Percentiles rank a stretch among this genome's conserved stretches.
These are phyloP conservation scores for Sebastes jordani DNA, from an alignment of 2,797 vertebrate genomes.

Conservation along the genomic window DNA sequence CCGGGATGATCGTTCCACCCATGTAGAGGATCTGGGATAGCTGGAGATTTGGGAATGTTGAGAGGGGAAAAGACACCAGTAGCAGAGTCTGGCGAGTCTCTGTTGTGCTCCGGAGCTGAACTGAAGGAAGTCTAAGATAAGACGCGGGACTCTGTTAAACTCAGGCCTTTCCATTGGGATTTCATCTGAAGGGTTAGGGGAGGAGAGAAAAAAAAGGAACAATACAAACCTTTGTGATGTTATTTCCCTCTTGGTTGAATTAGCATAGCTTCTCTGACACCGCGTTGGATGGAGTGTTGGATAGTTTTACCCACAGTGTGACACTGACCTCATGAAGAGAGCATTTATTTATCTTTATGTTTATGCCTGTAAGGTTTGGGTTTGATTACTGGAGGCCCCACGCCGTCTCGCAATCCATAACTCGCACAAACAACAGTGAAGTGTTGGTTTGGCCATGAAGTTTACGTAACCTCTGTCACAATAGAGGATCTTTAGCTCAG, in stretches of 20 bases:
- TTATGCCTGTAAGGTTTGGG: constrained; percentile 71
- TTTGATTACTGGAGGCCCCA: constrained; percentile 67
- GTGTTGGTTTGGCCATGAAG: constrained; percentile 85
- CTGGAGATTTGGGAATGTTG: constrained; percentile 70
- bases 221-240: constrained; percentile 72
- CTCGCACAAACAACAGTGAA: constrained; percentile 81
- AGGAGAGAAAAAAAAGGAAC: constrained; percentile 62
- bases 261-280: constrained; percentile 77
- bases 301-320: constrained; percentile 75
- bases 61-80: constrained; percentile 75
- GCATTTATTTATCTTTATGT: constrained; percentile 80
- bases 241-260: constrained; percentile 74
- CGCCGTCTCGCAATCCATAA: constrained; percentile 79
- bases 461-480: constrained; percentile 81
- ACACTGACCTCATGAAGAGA: constrained; percentile 79
- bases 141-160: constrained; percentile 82
- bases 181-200: constrained; percentile 84
- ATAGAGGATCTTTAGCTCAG: constrained; percentile 74
- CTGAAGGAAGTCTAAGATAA: constrained; percentile 75
- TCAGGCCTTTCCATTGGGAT: constrained; percentile 96
- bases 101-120: constrained; percentile 81
- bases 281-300: constrained; percentile 65
- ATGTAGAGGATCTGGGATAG: constrained; percentile 90
- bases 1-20: constrained; percentile 97
- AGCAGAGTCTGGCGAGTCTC: constrained; percentile 68